Percentiles rank a stretch among this genome's conserved stretches.
Evolutionary conservation across 2,113 vertebrate species (phyloP).

Genomic region (Entelurus aequoreus): DNA sequence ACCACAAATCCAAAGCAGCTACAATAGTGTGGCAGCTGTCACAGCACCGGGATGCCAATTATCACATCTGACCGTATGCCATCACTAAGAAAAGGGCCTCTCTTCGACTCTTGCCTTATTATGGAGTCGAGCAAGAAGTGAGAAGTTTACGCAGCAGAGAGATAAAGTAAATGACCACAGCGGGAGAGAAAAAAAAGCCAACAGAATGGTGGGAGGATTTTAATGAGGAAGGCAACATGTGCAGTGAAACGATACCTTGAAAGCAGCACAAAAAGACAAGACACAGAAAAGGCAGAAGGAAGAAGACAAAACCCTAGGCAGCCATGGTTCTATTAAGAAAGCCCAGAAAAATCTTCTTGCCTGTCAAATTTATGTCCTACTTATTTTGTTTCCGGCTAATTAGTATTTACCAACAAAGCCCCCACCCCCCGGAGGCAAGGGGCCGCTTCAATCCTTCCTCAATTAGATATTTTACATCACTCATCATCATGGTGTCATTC

Average conservation of each 20-base stretch:
- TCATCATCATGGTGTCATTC: conserved; percentile 26
- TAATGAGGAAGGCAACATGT: conserved; percentile 26
- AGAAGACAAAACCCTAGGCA: conserved; percentile 25
- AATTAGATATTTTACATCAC: conserved; percentile 41
- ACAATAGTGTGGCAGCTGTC: conserved; percentile 58
- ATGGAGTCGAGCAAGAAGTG: conserved; percentile 10
- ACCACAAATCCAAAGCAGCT: conserved; percentile 41
- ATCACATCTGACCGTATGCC: conserved; percentile 39
- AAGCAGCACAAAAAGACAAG: conserved; percentile 8
- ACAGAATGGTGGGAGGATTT: conserved; percentile 24
- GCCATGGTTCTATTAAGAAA: conserved; percentile 36
- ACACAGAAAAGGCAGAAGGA: conserved; percentile 16
- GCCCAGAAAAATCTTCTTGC: conserved; percentile 21
- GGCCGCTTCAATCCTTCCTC: conserved; percentile 24
- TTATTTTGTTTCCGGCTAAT: conserved; percentile 27
- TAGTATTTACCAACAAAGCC: conserved; percentile 34
- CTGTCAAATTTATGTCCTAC: conserved; percentile 34
- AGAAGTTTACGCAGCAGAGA: conserved; percentile 3
- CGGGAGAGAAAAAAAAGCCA: conserved; percentile 5
- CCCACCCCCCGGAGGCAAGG: neutral
- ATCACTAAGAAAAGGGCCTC: conserved; percentile 12
- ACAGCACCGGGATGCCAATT: conserved; percentile 58
- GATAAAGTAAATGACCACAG: conserved; percentile 29
- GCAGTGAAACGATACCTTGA: conserved; percentile 21
- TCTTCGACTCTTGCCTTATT: conserved; percentile 42